Evolutionary conservation across 2,797 vertebrate species (phyloP).

Genomic region (Rhinella marina): DNA sequence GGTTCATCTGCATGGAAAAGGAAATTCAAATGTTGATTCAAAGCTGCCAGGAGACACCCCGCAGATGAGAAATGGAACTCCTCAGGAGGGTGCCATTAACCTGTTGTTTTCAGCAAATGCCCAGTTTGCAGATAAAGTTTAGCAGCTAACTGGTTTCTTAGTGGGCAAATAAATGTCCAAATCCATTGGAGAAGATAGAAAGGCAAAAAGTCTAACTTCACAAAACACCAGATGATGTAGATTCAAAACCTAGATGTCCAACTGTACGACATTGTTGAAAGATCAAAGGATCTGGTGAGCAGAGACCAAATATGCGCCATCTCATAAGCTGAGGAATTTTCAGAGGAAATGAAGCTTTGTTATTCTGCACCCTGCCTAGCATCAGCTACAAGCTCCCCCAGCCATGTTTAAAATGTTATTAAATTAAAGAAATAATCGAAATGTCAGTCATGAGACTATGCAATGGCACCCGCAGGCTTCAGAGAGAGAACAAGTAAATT

Average conservation of each 20-base stretch:
- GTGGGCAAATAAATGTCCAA: no score
- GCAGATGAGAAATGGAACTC: not conserved
- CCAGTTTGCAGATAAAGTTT: not conserved
- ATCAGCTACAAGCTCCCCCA: conserved; percentile 16
- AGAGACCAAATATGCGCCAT: conserved; percentile 8
- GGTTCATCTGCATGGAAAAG: not conserved
- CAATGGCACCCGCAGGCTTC: conserved; percentile 31
- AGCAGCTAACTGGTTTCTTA: not conserved
- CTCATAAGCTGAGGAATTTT: conserved; percentile 45
- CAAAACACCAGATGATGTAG: not conserved
- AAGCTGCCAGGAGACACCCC: not conserved
- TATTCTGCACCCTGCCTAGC: conserved; percentile 29
- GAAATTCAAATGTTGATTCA: not conserved
- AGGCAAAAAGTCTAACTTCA: not conserved
- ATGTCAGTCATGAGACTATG: conserved; percentile 38
- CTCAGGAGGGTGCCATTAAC: not conserved
- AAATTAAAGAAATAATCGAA: conserved; percentile 58
- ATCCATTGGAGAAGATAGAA: not conserved
- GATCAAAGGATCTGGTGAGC: conserved; percentile 36
- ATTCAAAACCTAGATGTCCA: not conserved
- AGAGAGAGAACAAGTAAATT: conserved; percentile 25
- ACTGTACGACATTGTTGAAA: not conserved
- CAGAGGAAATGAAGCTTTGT: conserved; percentile 48
- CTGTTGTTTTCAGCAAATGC: not conserved
- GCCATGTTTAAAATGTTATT: conserved; percentile 43